Evolutionary conservation across 1,140 invertebrate species (phyloP).

Genomic region (Hyles euphorbiae): DNA sequence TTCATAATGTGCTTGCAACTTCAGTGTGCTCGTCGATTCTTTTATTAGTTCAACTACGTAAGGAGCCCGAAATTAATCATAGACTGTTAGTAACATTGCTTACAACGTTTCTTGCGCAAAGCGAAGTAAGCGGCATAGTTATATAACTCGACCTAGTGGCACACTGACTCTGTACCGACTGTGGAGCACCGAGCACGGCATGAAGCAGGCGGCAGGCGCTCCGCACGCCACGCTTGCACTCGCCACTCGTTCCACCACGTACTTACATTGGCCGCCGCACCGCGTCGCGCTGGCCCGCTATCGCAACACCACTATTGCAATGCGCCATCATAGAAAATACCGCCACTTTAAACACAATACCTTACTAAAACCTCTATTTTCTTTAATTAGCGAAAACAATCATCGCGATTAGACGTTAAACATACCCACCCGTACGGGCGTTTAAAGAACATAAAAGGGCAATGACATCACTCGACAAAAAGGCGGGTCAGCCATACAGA

Average conservation of each 20-base stretch:
- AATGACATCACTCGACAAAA: no score
- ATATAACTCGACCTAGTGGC: constrained; percentile 63
- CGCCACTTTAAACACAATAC: no score
- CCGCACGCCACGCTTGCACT: constrained; percentile 16
- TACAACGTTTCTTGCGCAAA: constrained; percentile 59
- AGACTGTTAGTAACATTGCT: constrained; percentile 45
- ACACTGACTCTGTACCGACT: constrained; percentile 54
- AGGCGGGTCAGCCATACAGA: no score
- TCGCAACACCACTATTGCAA: no score
- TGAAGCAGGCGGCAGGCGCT: neutral
- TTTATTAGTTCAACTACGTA: neutral
- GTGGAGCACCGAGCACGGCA: neutral
- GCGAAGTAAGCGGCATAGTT: constrained; percentile 54
- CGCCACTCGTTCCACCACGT: neutral
- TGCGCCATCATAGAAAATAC: no score
- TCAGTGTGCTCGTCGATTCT: constrained; percentile 14
- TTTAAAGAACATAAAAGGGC: no score
- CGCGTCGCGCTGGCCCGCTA: no score
- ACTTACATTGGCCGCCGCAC: constrained; percentile 22
- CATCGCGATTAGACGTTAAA: no score
- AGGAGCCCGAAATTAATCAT: constrained; percentile 31
- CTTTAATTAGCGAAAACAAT: no score
- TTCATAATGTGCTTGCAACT: constrained; percentile 5
- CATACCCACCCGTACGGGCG: no score
- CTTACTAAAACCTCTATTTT: no score